A percentile compares a stretch with the other conserved stretches of the same genome.
Evolutionary conservation across 2,113 vertebrate genomes (phyloP).

Genomic region (Rallus limicola): DNA sequence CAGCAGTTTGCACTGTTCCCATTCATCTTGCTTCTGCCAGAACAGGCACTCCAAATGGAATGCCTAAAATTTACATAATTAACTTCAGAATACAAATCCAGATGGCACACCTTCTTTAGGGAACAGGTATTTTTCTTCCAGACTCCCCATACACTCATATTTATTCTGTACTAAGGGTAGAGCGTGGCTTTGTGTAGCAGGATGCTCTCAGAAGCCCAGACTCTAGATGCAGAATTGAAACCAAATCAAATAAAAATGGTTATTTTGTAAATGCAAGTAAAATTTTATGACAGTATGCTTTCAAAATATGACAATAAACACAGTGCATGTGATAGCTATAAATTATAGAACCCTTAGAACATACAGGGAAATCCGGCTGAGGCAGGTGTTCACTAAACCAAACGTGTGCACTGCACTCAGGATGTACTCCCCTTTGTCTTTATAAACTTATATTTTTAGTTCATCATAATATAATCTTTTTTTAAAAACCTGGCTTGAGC

Average conservation of each 20-base stretch:
- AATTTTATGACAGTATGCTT: neutral
- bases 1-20: neutral
- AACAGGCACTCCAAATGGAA: neutral
- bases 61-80: neutral
- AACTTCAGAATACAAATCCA: neutral
- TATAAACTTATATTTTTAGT: neutral
- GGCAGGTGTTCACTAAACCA: neutral
- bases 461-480: neutral
- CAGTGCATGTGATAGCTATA: neutral
- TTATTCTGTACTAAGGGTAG: neutral
- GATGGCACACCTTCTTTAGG: neutral
- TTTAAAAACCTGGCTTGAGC: neutral
- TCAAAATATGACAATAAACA: neutral
- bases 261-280: neutral
- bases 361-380: neutral
- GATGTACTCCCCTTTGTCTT: neutral
- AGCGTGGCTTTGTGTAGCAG: rapidly evolving
- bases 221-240: neutral
- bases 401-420: neutral
- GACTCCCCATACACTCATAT: neutral
- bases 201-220: neutral
- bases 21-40: neutral
- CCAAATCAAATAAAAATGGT: neutral
- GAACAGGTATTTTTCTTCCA: neutral
- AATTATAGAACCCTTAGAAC: neutral